Conservation (phyloP, 2,113 vertebrate species). For the Malurus alboscapulatus region DNA sequence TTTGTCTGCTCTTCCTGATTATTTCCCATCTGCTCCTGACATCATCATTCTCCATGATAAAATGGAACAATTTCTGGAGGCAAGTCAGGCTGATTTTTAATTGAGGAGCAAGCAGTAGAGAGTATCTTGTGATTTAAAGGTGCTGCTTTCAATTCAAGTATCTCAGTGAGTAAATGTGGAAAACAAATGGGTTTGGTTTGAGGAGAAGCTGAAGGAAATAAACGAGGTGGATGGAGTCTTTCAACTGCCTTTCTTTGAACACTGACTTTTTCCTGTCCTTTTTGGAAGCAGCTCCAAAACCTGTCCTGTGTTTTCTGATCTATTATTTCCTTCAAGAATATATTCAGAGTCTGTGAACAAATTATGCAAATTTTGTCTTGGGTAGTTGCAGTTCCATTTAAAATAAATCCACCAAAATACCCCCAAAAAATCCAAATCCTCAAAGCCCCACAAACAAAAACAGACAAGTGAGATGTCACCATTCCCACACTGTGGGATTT, state of each 20-base stretch:
- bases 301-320: neutral
- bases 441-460: neutral
- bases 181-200: neutral
- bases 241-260: neutral
- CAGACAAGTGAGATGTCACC: neutral
- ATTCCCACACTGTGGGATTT: neutral
- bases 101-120: neutral
- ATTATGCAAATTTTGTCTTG: neutral
- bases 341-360: neutral
- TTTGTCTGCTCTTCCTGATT: neutral
- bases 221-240: neutral
- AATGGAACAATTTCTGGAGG: neutral
- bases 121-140: neutral
- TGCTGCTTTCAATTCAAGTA: neutral
- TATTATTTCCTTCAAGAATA: neutral
- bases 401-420: neutral
- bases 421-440: neutral
- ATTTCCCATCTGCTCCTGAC: conserved; percentile 4
- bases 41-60: rapidly evolving
- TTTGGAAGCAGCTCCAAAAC: neutral
- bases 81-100: neutral
- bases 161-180: neutral
- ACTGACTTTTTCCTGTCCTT: neutral
- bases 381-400: neutral
- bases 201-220: neutral